Percentiles rank a stretch among this genome's conserved stretches.
Conservation (phyloP, 2,888 invertebrate genomes). For the Oscheius sp. region DNA sequence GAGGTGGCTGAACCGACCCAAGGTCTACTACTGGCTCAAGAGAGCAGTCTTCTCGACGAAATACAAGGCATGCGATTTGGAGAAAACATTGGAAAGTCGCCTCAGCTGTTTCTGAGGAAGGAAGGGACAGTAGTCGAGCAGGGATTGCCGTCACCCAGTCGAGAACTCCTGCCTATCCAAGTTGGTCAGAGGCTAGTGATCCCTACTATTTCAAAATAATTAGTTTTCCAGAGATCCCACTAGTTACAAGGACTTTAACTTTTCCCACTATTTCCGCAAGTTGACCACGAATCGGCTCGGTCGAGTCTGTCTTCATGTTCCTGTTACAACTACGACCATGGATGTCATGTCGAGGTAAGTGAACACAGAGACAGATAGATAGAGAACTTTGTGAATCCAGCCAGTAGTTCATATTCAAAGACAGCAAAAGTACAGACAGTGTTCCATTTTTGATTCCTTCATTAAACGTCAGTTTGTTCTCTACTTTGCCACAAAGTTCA, state of each 20-base stretch:
- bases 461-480: too few relatives aligned
- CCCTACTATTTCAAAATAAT: background rate
- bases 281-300: conserved; percentile 62
- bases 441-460: too few relatives aligned
- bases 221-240: conserved; percentile 30
- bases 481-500: too few relatives aligned
- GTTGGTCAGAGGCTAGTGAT: conserved; percentile 43
- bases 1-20: conserved; percentile 38
- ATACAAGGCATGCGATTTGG: conserved; percentile 41
- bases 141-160: conserved; percentile 54
- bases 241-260: conserved; percentile 50
- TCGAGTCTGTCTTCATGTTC: conserved; percentile 63
- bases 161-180: conserved; percentile 61
- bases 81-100: conserved; percentile 57
- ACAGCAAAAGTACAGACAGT: too few relatives aligned
- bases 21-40: conserved; percentile 47
- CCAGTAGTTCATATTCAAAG: too few relatives aligned
- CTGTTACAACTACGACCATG: conserved; percentile 71
- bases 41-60: conserved; percentile 36
- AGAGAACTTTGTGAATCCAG: too few relatives aligned
- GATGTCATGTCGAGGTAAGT: conserved; percentile 64
- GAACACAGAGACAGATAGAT: background rate
- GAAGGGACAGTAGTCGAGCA: conserved; percentile 44
- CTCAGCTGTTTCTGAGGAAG: conserved; percentile 57
- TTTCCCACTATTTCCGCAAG: conserved; percentile 57